Evolutionary conservation across 2,888 invertebrate genomes (phyloP).

Genomic region (Nasonovia ribisnigri): DNA sequence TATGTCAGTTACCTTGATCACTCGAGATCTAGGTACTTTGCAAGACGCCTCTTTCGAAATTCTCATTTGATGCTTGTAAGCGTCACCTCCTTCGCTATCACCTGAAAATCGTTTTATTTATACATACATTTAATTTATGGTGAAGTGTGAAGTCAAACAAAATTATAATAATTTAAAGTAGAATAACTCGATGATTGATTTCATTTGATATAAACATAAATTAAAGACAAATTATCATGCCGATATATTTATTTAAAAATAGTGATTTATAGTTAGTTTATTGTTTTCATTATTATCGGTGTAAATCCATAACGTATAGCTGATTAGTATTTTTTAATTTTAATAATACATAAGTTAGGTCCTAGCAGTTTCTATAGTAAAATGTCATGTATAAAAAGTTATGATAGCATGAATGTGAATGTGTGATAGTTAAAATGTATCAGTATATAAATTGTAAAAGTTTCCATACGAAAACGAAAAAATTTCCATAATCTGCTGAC

Average conservation of each 20-base stretch:
- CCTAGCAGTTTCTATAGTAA: background rate
- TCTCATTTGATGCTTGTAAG: slow-evolving; percentile 71
- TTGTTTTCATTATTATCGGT: background rate
- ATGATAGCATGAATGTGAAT: background rate
- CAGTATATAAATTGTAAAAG: background rate
- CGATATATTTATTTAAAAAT: background rate
- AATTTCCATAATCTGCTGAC: background rate
- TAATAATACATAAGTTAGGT: background rate
- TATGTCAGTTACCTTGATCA: slow-evolving; percentile 81
- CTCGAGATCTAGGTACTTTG: slow-evolving; percentile 79
- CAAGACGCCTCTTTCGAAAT: slow-evolving; percentile 75
- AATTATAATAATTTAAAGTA: background rate
- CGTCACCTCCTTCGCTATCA: slow-evolving; percentile 43
- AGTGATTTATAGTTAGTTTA: background rate
- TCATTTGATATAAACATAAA: background rate
- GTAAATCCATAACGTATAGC: background rate
- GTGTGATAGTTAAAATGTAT: background rate
- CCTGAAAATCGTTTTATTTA: slow-evolving; percentile 29
- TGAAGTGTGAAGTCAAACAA: background rate
- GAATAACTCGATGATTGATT: background rate
- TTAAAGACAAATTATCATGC: background rate
- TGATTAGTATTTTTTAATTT: background rate
- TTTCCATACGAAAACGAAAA: background rate
- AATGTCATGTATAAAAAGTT: background rate
- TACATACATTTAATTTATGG: background rate